A percentile compares a stretch with the other conserved stretches of the same genome.
phyloP scores from a whole-genome alignment of 1,140 invertebrate genomes.

The Drosophila navojoa region DNA sequence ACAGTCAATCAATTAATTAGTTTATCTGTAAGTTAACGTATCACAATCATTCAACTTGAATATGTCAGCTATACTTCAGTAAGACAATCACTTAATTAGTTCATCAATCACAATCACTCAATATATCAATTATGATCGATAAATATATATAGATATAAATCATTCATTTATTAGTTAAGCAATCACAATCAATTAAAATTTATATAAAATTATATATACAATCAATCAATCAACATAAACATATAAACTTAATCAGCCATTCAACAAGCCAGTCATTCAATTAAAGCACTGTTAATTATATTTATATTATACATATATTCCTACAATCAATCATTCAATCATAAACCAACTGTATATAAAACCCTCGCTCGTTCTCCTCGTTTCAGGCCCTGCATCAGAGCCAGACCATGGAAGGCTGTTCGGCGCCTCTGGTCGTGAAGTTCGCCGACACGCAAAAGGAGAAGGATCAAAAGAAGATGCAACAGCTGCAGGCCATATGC shows the following conservation, averaged over 20 bases:
- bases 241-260: background rate
- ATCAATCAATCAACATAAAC: background rate
- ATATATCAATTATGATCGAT: too few species aligned
- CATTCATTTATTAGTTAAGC: too few species aligned
- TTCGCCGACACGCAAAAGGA: constrained; percentile 99
- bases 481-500: constrained; percentile 95
- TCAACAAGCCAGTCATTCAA: background rate
- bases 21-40: background rate
- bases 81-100: background rate
- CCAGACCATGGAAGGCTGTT: constrained; percentile 99
- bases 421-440: constrained; percentile 98
- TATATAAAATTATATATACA: too few species aligned
- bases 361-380: background rate
- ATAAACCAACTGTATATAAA: background rate
- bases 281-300: too few species aligned
- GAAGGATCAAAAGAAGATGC: constrained; percentile 97
- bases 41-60: background rate
- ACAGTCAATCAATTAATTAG: too few species aligned
- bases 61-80: too few species aligned
- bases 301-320: too few species aligned
- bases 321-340: background rate
- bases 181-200: too few species aligned
- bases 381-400: constrained; percentile 95
- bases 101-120: background rate
- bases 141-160: too few species aligned